Percentiles rank a stretch among this genome's conserved stretches.
Conservation (phyloP, 2,797 vertebrate genomes). For the Spinibarbus caldwelli region DNA sequence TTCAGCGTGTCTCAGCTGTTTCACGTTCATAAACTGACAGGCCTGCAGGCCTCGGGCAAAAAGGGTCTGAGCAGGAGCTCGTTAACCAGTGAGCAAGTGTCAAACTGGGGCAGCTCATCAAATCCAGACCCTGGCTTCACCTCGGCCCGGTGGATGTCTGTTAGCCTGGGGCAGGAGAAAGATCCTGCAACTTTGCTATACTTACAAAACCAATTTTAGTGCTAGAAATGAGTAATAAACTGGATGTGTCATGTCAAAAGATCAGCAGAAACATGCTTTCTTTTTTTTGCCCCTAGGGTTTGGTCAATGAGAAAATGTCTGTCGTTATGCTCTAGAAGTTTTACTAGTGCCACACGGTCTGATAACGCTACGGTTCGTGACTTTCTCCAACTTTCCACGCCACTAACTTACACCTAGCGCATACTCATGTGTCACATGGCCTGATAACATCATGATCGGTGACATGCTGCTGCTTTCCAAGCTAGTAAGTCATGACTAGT, state of each 20-base stretch:
- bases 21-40: constrained; percentile 76
- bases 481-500: constrained; percentile 15
- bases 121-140: constrained; percentile 65
- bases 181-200: constrained; percentile 20
- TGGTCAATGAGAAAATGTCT: neutral
- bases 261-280: neutral
- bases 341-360: neutral
- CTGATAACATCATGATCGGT: constrained; percentile 33
- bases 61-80: constrained; percentile 74
- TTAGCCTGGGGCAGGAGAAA: constrained; percentile 38
- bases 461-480: constrained; percentile 2
- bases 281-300: neutral
- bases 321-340: constrained; percentile 3
- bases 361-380: constrained; percentile 5
- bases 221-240: neutral
- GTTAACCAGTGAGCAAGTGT: constrained; percentile 86
- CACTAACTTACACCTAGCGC: neutral
- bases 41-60: constrained; percentile 62
- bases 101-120: constrained; percentile 79
- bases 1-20: constrained; percentile 80
- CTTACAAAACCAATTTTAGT: constrained; percentile 21
- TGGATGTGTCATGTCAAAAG: constrained; percentile 11
- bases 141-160: constrained; percentile 50
- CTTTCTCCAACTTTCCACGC: constrained; percentile 18
- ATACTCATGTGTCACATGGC: neutral